Evolutionary conservation across 2,113 vertebrate species (phyloP), one percentile per base, ranked within the genome.

Genomic region (Xenus cinereus): DNA sequence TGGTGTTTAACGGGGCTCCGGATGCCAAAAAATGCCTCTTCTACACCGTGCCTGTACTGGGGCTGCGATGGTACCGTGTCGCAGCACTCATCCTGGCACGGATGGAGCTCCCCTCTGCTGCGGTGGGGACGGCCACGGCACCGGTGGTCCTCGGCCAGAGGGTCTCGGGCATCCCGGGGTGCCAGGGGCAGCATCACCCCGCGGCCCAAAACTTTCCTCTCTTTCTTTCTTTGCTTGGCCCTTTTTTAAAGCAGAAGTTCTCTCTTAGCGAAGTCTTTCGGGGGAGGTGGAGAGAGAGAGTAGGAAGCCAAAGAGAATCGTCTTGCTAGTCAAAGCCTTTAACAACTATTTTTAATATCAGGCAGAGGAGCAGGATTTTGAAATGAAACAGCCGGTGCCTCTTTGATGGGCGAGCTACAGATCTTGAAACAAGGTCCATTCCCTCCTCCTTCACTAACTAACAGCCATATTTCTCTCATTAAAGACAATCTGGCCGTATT

Each of bases 401-500:
- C 97, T 98, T 97, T 98, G 97, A 98, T 97, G 95, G 95, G 71
- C 0, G 5, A 97, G 96, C 95, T 93, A 98, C 78, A 97, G 97
- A 98, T 98, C 97, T 98, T 98, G 97, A 98, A 98, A 98, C 97
- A 97, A 98, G 96, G 95, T 98, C 96, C 95, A 97, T 96, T 97
- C 96, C 96, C 97, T 98, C 95, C 96, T 97, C 97, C 97, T 97
- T 97, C 97, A 96, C 97, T 98, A 97, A 97, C 96, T 97, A 97
- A 97, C 96, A 95, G 96, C 97, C 96, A 97, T 97, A 97, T 98
- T 98, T 97, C 95, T 95, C 97, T 98, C 98, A 98, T 98, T 98
- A 98, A 97, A 97, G 97, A 96, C 97, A 97, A 98, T 97, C 96
- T 97, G 96, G 94, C 90, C 27, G 71, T 96, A 97, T 97, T 98